A percentile compares a stretch with the other conserved stretches of the same genome.
phyloP scores from a whole-genome alignment of 1,140 invertebrate species.

The Tribolium madens region DNA sequence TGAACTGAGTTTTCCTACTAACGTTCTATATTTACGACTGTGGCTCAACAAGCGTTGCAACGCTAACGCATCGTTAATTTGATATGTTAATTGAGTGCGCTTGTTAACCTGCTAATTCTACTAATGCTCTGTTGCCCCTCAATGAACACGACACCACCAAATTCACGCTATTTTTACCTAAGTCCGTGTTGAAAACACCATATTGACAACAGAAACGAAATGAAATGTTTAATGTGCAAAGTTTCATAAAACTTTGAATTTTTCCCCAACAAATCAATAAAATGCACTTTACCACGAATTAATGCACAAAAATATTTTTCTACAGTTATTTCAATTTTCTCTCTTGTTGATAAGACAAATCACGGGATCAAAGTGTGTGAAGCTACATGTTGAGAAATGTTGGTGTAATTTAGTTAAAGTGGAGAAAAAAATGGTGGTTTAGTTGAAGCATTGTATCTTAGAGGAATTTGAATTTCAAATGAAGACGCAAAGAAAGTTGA shows the following conservation, averaged over 20 bases:
- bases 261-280: no score
- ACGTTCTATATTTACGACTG: neutral
- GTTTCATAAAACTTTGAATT: no score
- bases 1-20: neutral
- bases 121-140: neutral
- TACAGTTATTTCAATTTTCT: no score
- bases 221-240: no score
- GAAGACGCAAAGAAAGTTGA: conserved; percentile 35
- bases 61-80: conserved; percentile 20
- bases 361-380: neutral
- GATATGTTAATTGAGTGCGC: conserved; percentile 34
- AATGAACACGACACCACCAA: neutral
- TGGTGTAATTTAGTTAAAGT: neutral
- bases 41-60: neutral
- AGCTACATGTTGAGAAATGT: neutral
- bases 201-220: neutral
- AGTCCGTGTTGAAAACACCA: neutral
- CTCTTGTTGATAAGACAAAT: no score
- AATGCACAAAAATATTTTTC: no score
- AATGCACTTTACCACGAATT: no score
- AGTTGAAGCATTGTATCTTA: conserved; percentile 9
- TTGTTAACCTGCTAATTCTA: conserved; percentile 19
- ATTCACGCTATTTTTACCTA: neutral
- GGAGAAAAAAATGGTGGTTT: neutral
- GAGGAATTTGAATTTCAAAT: conserved; percentile 32